A percentile compares a stretch with the other conserved stretches of the same genome.
Conservation (phyloP, 2,888 invertebrate genomes). For the Cheilosia variabilis region DNA sequence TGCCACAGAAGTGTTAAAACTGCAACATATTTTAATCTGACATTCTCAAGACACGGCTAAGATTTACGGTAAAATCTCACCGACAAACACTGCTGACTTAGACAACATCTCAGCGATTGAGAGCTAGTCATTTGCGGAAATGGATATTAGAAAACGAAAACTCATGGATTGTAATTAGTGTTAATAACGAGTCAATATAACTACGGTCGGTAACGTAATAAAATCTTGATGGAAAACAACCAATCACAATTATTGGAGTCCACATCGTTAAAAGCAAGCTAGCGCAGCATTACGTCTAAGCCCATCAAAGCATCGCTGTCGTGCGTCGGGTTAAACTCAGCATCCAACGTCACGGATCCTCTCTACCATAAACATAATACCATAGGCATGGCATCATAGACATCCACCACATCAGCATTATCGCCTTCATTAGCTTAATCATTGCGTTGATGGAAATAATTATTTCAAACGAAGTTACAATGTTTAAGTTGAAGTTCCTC, state of each 20-base stretch:
- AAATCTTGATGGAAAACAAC: slow-evolving; percentile 28
- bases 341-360: slow-evolving; percentile 52
- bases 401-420: slow-evolving; percentile 37
- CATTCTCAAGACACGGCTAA: not conserved
- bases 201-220: slow-evolving; percentile 26
- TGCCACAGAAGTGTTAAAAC: too few relatives aligned
- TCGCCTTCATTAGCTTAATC: slow-evolving; percentile 72
- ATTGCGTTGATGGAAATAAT: slow-evolving; percentile 69
- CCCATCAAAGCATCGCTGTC: not conserved
- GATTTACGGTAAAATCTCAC: not conserved
- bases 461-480: slow-evolving; percentile 60
- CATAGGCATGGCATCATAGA: slow-evolving; percentile 8
- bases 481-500: slow-evolving; percentile 47
- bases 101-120: not conserved
- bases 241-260: slow-evolving; percentile 42
- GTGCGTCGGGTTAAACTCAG: slow-evolving; percentile 3
- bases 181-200: slow-evolving; percentile 49
- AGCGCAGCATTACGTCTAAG: slow-evolving; percentile 4
- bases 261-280: slow-evolving; percentile 36
- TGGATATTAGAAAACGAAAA: not conserved
- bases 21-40: too few relatives aligned
- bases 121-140: not conserved
- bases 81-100: not conserved
- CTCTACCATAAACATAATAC: slow-evolving; percentile 16
- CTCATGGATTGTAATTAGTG: slow-evolving; percentile 39